Conservation (phyloP, 2,888 invertebrate species). For the Palloptera scutellata region DNA sequence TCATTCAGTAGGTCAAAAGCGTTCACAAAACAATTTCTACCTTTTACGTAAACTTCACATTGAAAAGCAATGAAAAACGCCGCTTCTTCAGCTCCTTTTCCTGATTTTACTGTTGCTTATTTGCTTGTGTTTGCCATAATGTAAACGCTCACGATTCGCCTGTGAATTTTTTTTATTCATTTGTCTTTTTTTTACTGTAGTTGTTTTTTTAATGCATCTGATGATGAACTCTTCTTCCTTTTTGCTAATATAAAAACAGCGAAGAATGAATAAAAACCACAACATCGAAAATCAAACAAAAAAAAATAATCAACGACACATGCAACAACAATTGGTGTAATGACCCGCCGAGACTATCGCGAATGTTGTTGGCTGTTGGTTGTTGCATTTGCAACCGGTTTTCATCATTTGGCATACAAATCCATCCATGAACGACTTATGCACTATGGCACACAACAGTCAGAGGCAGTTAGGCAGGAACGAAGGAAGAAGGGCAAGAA, state of each 20-base stretch:
- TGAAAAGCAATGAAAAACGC: too few relatives aligned
- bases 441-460: slow-evolving; percentile 21
- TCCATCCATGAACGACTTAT: neutral
- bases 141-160: too few relatives aligned
- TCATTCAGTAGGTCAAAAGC: slow-evolving; percentile 46
- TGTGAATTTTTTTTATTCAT: slow-evolving; percentile 31
- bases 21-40: slow-evolving; percentile 28
- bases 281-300: neutral
- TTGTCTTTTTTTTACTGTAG: slow-evolving; percentile 6
- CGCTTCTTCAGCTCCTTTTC: too few relatives aligned
- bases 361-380: too few relatives aligned
- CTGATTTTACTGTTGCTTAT: too few relatives aligned
- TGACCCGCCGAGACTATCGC: too few relatives aligned
- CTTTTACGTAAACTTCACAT: too few relatives aligned
- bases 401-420: neutral
- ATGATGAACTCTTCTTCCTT: neutral
- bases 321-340: too few relatives aligned
- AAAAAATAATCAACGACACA: slow-evolving; percentile 17
- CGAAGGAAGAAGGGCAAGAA: neutral
- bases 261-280: slow-evolving; percentile 12
- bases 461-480: neutral
- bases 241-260: neutral
- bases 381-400: too few relatives aligned
- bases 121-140: too few relatives aligned
- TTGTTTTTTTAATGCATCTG: slow-evolving; percentile 6